Base-by-base conservation (phyloP, 2,888 invertebrate species). In the Pyrochroa serraticornis region DNA sequence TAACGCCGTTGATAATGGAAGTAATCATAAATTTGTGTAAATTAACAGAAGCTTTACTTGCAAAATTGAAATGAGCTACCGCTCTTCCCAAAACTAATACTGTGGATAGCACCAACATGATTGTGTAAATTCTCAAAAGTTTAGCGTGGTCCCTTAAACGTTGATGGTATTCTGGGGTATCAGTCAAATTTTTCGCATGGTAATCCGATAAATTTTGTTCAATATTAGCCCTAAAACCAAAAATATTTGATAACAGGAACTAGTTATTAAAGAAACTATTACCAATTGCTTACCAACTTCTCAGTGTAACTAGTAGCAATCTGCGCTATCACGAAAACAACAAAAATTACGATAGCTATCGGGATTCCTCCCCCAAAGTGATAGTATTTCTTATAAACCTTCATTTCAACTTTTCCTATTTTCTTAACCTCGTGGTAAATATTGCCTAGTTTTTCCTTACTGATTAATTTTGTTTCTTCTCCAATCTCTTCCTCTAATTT, bases 1-100 rank as follows among this genome's bases (percentile, higher is more conserved):
- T 88, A 0, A 88, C 83, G 0, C 75, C 72, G 58, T 84, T 78
- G 1, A 92, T 82, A 34, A 93, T 80, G 62, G 86, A 84, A 10
- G 81, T 75, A 72, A 95, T 93, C 82, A 95, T 91, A 1, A 78
- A 76, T 66, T 88, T 83, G 74, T 93, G 93, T 13, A 68, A 35
- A 55, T 59, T 62, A 13, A 58, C 54, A 8, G 68, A 66, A 14
- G 58, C 60, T 34, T 54, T 63, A 33, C 57, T 38, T 9, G 41
- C 35, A 36, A 63, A 64, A 37, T 34, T 44, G 7, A 58, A 42
- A 13, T 60, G 44, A n/a, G 32, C 32, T n/a, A 57, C 49, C 1
- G 63, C 44, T 31, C 47, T 58, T 6, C 57, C 12, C 2, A 69
- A 33, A 6, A 44, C 38, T 6, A 61, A 50, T 5, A 50, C 6